Conservation (phyloP, 2,797 vertebrate species). For the Danio kyathit region DNA sequence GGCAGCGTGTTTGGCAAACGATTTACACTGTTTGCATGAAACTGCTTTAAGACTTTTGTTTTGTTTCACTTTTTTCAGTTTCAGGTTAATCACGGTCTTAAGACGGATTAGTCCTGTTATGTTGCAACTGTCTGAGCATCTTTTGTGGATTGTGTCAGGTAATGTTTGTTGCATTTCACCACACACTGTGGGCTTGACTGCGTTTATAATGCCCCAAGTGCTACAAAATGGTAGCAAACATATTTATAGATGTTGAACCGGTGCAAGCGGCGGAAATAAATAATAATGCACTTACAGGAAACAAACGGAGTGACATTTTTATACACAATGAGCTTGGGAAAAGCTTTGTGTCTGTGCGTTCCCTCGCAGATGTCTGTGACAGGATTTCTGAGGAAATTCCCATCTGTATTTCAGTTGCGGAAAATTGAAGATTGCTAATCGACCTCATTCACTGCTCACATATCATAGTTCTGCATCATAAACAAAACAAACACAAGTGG, state of each 20-base stretch:
- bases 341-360: slow-evolving; percentile 7
- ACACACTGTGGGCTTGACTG: background rate
- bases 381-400: slow-evolving; percentile 39
- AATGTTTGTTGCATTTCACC: slow-evolving; percentile 45
- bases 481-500: background rate
- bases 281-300: slow-evolving; percentile 61
- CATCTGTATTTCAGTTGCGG: slow-evolving; percentile 9
- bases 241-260: slow-evolving; percentile 10
- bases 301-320: slow-evolving; percentile 35
- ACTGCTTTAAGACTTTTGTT: slow-evolving; percentile 33
- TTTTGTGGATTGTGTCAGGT: slow-evolving; percentile 46
- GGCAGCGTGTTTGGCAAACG: slow-evolving; percentile 44
- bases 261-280: slow-evolving; percentile 51
- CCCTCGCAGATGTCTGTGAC: slow-evolving; percentile 38
- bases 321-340: slow-evolving; percentile 44
- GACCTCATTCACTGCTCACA: background rate
- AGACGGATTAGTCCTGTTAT: slow-evolving; percentile 46
- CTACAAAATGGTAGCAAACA: background rate
- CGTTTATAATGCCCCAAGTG: slow-evolving; percentile 1
- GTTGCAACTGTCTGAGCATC: slow-evolving; percentile 59
- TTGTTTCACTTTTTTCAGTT: slow-evolving; percentile 60
- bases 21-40: slow-evolving; percentile 49
- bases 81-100: slow-evolving; percentile 34
- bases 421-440: background rate
- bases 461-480: background rate